These are phyloP conservation scores for Meteorus colon DNA, from an alignment of 2,888 invertebrate genomes.

Conservation along the genomic window DNA sequence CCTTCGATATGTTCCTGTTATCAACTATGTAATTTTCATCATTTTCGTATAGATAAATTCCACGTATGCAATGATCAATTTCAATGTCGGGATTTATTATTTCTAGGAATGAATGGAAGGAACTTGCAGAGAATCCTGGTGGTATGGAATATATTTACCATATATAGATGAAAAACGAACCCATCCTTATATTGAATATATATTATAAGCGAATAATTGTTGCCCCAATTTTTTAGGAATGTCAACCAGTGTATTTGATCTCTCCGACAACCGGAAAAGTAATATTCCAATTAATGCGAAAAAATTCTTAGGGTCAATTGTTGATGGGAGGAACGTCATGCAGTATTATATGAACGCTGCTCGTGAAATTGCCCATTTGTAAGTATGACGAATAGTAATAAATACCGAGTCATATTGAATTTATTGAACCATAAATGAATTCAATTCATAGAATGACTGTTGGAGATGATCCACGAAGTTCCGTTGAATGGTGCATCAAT, in stretches of 20 bases:
- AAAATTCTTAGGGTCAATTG: neutral
- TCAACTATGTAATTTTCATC: neutral
- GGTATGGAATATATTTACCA: neutral
- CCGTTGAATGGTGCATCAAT: neutral
- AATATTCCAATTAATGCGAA: neutral
- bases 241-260: neutral
- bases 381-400: neutral
- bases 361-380: conserved; percentile 1
- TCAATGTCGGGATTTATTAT: neutral
- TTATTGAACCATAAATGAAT: neutral
- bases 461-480: neutral
- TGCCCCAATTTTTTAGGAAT: neutral
- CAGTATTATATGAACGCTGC: neutral
- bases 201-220: neutral
- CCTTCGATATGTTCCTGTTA: neutral
- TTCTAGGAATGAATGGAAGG: neutral
- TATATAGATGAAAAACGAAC: no score
- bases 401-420: neutral
- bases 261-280: neutral
- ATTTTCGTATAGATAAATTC: neutral
- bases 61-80: neutral
- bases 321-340: neutral
- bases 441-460: neutral
- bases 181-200: neutral
- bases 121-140: neutral